Percentiles rank a stretch among this genome's conserved stretches.
Evolutionary conservation across 1,140 invertebrate species (phyloP).

Genomic region (Yoshiicerus persimilis): DNA sequence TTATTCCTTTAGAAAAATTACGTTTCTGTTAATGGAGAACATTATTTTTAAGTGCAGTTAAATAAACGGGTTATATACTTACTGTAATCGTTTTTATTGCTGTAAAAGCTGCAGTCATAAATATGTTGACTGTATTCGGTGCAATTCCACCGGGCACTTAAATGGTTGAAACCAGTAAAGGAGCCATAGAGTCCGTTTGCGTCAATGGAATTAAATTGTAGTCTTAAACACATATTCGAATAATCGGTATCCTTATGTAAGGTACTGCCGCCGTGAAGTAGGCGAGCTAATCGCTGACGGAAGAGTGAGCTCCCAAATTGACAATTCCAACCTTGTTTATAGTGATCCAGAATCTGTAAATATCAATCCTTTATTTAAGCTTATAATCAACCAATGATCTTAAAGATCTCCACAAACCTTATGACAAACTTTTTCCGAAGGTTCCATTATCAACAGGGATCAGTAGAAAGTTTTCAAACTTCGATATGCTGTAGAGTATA

Average conservation of each 20-base stretch:
- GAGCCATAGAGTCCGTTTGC: background rate
- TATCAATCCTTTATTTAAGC: too few relatives aligned
- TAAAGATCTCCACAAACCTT: too few relatives aligned
- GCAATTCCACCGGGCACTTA: background rate
- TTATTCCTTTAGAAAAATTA: too few relatives aligned
- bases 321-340: background rate
- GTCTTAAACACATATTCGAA: background rate
- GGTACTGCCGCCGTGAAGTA: background rate
- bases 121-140: background rate
- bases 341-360: background rate
- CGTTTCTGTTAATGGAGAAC: too few relatives aligned
- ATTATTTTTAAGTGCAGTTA: too few relatives aligned
- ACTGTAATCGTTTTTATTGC: background rate
- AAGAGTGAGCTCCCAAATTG: background rate
- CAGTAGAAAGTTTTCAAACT: too few relatives aligned
- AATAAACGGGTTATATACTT: too few relatives aligned
- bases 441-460: too few relatives aligned
- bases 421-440: too few relatives aligned
- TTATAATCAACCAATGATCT: too few relatives aligned
- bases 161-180: background rate
- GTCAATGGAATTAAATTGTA: background rate
- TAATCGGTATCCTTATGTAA: background rate
- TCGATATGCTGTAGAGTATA: too few relatives aligned
- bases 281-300: background rate
- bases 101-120: background rate